Evolutionary conservation across 2,888 invertebrate species (phyloP), one percentile per base, ranked within the genome.

Genomic region (Labia minor): DNA sequence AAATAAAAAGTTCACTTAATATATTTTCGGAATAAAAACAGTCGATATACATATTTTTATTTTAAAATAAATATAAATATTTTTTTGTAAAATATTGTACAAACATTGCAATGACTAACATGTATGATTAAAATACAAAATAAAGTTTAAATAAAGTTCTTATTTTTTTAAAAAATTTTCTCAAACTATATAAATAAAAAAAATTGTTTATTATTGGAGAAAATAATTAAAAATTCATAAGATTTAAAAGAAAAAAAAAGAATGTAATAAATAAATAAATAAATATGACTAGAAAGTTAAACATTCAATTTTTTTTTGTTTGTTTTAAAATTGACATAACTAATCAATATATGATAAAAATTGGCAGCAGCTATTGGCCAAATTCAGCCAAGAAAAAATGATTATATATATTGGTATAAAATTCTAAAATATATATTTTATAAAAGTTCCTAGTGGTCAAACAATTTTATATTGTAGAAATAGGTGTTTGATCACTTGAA

Each of bases 321-420:
- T n/a, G 49, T 26, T 26, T n/a, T 26, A 26, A 26, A 26, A 26
- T 3, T 26, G 26, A 26, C 8, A 14, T 8, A 49, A 49, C 49
- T n/a, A 49, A 26, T 26, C 26, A 26, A 49, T 16, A 16, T 49
- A 49, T 49, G 49, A 49, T 49, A 49, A 49, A 49, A 49, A 49
- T 49, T 49, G 49, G 49, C 49, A 49, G 49, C 49, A 49, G 49
- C 49, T 49, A 49, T 49, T 49, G 49, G 49, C 49, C 49, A 49
- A 49, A 49, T 4, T n/a, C 49, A 49, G 49, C 49, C 49, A 11
- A 49, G 49, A 49, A 16, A 8, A 49, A 49, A 8, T 26, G 26
- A 26, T 26, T 16, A 49, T 10, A 11, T n/a, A 49, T 49, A 16
- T 49, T 49, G n/a, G 16, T 49, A 49, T 49, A 49, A 49, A 49